Evolutionary conservation across 2,113 vertebrate species (phyloP).

Genomic region (Chauna torquata): DNA sequence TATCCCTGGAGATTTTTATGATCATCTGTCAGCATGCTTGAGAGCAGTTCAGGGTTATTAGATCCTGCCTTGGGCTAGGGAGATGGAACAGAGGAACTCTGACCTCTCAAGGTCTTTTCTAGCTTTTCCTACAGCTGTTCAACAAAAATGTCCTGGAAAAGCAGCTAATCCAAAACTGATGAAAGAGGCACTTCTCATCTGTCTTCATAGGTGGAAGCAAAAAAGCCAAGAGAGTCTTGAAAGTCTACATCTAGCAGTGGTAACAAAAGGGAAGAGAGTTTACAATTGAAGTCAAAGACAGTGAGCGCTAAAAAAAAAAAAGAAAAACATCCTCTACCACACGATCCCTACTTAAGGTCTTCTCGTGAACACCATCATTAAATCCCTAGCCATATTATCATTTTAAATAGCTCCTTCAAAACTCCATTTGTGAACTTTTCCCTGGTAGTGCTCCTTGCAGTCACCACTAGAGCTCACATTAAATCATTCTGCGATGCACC

Average conservation of each 20-base stretch:
- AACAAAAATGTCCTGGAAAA: not conserved
- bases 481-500: not conserved
- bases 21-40: not conserved
- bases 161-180: not conserved
- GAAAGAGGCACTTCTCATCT: not conserved
- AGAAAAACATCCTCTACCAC: not conserved
- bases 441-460: not conserved
- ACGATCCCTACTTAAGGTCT: not conserved
- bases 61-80: not conserved
- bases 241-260: not conserved
- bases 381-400: not conserved
- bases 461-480: not conserved
- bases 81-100: not conserved
- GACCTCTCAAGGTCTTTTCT: not conserved
- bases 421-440: not conserved
- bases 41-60: not conserved
- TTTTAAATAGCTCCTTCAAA: slow-evolving; percentile 34
- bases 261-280: not conserved
- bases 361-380: not conserved
- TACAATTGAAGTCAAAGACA: not conserved
- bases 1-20: not conserved
- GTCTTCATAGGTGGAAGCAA: not conserved
- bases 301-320: not conserved
- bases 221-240: not conserved
- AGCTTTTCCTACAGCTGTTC: not conserved